These are phyloP conservation scores for Falcunculus frontatus DNA, from an alignment of 2,113 vertebrate genomes.

Conservation along the genomic window DNA sequence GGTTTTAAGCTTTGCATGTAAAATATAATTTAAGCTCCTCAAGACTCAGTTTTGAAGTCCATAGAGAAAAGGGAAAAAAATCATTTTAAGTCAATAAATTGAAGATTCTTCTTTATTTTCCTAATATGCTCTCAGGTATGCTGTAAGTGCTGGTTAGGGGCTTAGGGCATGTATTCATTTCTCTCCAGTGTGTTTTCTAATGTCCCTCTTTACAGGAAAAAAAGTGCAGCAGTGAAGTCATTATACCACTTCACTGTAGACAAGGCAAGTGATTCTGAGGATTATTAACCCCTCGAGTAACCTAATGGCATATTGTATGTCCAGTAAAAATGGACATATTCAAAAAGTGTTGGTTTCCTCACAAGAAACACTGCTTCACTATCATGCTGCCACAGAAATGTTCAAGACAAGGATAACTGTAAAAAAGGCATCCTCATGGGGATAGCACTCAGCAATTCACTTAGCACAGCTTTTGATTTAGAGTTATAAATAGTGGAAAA, in stretches of 20 bases:
- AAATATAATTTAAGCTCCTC: conserved; percentile 15
- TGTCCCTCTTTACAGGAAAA: neutral
- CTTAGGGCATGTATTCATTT: neutral
- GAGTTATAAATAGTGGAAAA: neutral
- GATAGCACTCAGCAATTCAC: neutral
- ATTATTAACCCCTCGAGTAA: conserved; percentile 34
- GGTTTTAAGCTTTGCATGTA: neutral
- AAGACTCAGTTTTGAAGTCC: neutral
- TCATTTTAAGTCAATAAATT: neutral
- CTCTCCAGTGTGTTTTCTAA: conserved; percentile 35
- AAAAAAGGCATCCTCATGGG: neutral
- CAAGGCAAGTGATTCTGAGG: conserved; percentile 8
- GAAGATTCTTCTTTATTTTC: conserved; percentile 39
- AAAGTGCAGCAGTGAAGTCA: neutral
- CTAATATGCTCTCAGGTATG: conserved; percentile 2
- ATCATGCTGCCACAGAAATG: neutral
- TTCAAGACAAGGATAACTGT: neutral
- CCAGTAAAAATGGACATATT: neutral
- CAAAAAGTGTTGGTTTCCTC: neutral
- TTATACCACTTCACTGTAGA: conserved; percentile 16
- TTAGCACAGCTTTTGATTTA: neutral
- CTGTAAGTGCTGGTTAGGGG: neutral
- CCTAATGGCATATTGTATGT: neutral
- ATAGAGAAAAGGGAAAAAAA: neutral
- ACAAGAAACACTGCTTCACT: neutral